A percentile compares a stretch with the other conserved stretches of the same genome.
Evolutionary conservation across 1,140 invertebrate species (phyloP).

Genomic region (Drosophila hydei): DNA sequence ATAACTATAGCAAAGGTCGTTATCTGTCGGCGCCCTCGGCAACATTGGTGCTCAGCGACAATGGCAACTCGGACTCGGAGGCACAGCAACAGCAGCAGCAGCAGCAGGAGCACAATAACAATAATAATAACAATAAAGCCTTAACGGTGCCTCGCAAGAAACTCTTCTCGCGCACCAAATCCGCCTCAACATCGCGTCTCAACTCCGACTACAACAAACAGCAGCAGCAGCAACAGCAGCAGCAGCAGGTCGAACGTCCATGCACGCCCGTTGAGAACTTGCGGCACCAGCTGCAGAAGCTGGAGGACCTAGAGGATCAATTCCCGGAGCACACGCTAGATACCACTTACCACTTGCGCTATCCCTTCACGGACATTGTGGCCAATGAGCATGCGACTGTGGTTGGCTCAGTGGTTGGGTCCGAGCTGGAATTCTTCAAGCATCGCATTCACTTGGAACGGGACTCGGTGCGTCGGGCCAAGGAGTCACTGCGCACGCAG

Average conservation of each 20-base stretch:
- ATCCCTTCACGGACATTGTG: conserved; percentile 89
- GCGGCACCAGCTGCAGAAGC: conserved; percentile 89
- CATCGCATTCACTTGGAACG: conserved; percentile 91
- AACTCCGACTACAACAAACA: conserved; percentile 83
- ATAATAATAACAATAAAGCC: conserved; percentile 34
- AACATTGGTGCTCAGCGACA: conserved; percentile 60
- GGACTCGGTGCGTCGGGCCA: conserved; percentile 90
- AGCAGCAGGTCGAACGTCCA: conserved; percentile 83
- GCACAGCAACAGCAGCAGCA: conserved; percentile 71
- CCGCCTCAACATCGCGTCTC: conserved; percentile 86
- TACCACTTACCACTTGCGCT: conserved; percentile 89
- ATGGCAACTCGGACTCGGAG: conserved; percentile 77
- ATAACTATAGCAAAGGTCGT: conserved; percentile 69
- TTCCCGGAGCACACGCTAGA: conserved; percentile 88
- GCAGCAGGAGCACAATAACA: conserved; percentile 54
- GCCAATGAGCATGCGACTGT: conserved; percentile 70
- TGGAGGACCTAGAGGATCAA: conserved; percentile 92
- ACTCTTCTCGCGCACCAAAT: conserved; percentile 87
- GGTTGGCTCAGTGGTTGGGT: conserved; percentile 79
- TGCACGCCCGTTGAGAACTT: conserved; percentile 91
- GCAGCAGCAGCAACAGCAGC: conserved; percentile 87
- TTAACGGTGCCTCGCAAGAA: conserved; percentile 84
- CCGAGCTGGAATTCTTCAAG: conserved; percentile 91
- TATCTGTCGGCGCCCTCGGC: conserved; percentile 39
- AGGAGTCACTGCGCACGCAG: conserved; percentile 87